Conservation (phyloP, 1,140 invertebrate species). For the Octopus sinensis region DNA sequence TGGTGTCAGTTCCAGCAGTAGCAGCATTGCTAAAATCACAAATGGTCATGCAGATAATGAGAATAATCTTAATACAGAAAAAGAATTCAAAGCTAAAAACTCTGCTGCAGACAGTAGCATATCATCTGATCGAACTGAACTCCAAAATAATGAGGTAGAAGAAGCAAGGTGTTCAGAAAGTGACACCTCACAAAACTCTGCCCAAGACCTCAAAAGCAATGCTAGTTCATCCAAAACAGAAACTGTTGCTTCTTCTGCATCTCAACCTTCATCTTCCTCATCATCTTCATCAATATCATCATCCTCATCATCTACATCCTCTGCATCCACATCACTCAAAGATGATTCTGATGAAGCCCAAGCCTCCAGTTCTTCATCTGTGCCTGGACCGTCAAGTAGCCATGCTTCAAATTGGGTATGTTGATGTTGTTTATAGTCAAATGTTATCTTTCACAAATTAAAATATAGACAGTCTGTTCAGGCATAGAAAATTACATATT, state of each 20-base stretch:
- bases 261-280: not conserved
- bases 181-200: not conserved
- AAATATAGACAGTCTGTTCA: too few relatives aligned
- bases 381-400: too few relatives aligned
- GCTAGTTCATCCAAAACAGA: not conserved
- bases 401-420: too few relatives aligned
- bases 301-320: not conserved
- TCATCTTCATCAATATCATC: not conserved
- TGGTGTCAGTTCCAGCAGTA: constrained; percentile 15
- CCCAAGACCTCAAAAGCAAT: too few relatives aligned
- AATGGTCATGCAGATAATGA: constrained; percentile 52
- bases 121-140: constrained; percentile 34
- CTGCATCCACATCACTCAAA: not conserved
- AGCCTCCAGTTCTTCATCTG: too few relatives aligned
- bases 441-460: too few relatives aligned
- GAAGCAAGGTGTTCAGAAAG: constrained; percentile 17
- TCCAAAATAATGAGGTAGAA: constrained; percentile 52
- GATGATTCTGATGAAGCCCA: too few relatives aligned
- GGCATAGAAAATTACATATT: too few relatives aligned
- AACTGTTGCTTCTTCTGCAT: not conserved
- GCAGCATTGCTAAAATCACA: constrained; percentile 29
- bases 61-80: constrained; percentile 49
- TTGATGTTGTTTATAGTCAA: too few relatives aligned
- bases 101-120: constrained; percentile 50
- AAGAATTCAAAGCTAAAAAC: constrained; percentile 42